Evolutionary conservation across 2,797 vertebrate species (phyloP).

Genomic region (Parotocinclus haroldoi): DNA sequence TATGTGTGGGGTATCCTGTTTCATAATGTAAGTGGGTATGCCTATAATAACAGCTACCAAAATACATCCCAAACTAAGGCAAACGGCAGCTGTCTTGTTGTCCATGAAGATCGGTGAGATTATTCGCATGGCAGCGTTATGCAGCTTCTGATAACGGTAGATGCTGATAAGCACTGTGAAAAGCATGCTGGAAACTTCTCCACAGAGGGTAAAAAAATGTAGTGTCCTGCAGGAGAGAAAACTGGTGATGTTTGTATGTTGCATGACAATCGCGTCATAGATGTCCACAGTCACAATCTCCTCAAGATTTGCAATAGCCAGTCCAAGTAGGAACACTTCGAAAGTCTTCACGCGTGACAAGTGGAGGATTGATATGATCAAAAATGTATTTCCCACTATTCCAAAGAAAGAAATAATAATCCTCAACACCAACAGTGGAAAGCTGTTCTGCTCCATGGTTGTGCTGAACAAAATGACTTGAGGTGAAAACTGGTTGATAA

Average conservation of each 20-base stretch:
- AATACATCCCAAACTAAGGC: conserved; percentile 48
- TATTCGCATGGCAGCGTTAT: conserved; percentile 50
- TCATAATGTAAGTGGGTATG: conserved; percentile 54
- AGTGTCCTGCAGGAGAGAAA: conserved; percentile 52
- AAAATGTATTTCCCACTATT: conserved; percentile 60
- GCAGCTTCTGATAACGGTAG: conserved; percentile 74
- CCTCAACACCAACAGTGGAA: conserved; percentile 52
- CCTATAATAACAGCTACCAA: conserved; percentile 46
- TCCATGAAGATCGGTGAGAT: conserved; percentile 62
- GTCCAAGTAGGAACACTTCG: conserved; percentile 67
- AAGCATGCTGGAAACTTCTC: conserved; percentile 64
- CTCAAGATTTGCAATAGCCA: conserved; percentile 64
- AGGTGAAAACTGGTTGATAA: not conserved
- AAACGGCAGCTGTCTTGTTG: conserved; percentile 46
- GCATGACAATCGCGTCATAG: conserved; percentile 44
- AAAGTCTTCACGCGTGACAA: conserved; percentile 62
- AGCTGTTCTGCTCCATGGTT: conserved; percentile 42
- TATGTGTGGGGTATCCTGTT: not conserved
- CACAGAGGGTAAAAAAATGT: conserved; percentile 61
- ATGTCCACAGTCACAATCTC: conserved; percentile 63
- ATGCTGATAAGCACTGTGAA: conserved; percentile 71
- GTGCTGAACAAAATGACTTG: conserved; percentile 2
- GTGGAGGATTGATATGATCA: conserved; percentile 57
- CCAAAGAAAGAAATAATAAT: conserved; percentile 59
- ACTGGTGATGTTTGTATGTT: rapidly evolving